Conservation (phyloP, 2,888 invertebrate genomes). For the Microctonus brassicae region DNA sequence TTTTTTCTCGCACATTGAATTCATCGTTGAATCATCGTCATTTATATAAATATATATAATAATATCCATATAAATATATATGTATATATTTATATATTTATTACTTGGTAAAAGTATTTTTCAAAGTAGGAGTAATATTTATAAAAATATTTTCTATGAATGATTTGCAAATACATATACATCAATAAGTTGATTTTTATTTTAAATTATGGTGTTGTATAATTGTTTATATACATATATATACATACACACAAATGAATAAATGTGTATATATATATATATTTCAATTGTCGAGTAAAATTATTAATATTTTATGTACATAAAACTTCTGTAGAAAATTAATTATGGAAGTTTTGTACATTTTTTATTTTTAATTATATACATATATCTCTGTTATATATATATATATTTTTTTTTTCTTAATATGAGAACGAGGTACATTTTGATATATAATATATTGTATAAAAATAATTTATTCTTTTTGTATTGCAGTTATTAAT, state of each 20-base stretch:
- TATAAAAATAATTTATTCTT: not conserved
- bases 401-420: not conserved
- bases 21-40: slow-evolving; percentile 29
- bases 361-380: not conserved
- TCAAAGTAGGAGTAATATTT: slow-evolving; percentile 33
- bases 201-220: slow-evolving; percentile 27
- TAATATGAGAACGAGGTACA: not conserved
- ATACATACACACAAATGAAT: not conserved
- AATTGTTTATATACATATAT: not conserved
- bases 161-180: not conserved
- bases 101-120: slow-evolving; percentile 2
- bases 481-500: slow-evolving; percentile 19
- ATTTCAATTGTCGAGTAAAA: slow-evolving; percentile 25
- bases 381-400: too few species aligned
- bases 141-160: slow-evolving; percentile 22
- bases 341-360: not conserved
- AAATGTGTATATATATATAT: not conserved
- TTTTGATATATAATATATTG: not conserved
- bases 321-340: not conserved
- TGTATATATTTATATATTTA: too few species aligned
- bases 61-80: too few species aligned
- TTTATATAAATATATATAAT: not conserved
- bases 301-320: not conserved
- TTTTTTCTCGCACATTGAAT: slow-evolving; percentile 36
- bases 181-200: slow-evolving; percentile 3